These are phyloP conservation scores for Chelonus formosanus DNA, from an alignment of 2,888 invertebrate genomes.

Conservation along the genomic window DNA sequence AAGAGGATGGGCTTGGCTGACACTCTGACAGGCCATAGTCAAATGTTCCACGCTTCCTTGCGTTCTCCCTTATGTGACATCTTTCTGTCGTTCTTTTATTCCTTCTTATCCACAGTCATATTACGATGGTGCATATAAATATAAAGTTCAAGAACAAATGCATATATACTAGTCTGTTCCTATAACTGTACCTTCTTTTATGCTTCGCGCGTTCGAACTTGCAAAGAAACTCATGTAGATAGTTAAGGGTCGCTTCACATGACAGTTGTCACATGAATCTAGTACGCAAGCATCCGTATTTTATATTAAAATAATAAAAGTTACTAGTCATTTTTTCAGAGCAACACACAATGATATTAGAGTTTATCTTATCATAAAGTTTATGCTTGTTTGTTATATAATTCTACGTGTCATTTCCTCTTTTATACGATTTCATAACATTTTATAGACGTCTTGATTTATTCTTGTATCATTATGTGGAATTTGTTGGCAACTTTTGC, in stretches of 20 bases:
- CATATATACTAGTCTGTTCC: slow-evolving; percentile 22
- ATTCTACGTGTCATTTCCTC: too few species aligned
- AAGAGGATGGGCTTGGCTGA: slow-evolving; percentile 64
- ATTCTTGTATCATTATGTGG: too few species aligned
- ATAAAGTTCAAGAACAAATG: not conserved
- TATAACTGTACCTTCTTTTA: slow-evolving; percentile 34
- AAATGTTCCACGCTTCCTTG: slow-evolving; percentile 62
- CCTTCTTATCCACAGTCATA: not conserved
- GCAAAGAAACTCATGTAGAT: slow-evolving; percentile 2
- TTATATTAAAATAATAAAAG: slow-evolving; percentile 8
- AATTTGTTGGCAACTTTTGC: too few species aligned
- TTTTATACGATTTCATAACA: too few species aligned
- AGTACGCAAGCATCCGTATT: slow-evolving; percentile 10
- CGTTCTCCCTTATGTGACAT: slow-evolving; percentile 37
- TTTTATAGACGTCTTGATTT: too few species aligned
- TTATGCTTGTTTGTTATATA: too few species aligned
- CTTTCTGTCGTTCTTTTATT: slow-evolving; percentile 9
- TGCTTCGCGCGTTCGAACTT: not conserved
- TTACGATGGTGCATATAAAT: slow-evolving; percentile 27
- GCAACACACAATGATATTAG: not conserved
- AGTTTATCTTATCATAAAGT: too few species aligned
- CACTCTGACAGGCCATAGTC: slow-evolving; percentile 59
- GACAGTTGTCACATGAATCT: slow-evolving; percentile 11
- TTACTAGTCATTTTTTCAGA: not conserved
- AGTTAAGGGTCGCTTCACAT: slow-evolving; percentile 36